Evolutionary conservation across 2,113 vertebrate species (phyloP), one percentile per base, ranked within the genome.

Genomic region (Arenaria interpres): DNA sequence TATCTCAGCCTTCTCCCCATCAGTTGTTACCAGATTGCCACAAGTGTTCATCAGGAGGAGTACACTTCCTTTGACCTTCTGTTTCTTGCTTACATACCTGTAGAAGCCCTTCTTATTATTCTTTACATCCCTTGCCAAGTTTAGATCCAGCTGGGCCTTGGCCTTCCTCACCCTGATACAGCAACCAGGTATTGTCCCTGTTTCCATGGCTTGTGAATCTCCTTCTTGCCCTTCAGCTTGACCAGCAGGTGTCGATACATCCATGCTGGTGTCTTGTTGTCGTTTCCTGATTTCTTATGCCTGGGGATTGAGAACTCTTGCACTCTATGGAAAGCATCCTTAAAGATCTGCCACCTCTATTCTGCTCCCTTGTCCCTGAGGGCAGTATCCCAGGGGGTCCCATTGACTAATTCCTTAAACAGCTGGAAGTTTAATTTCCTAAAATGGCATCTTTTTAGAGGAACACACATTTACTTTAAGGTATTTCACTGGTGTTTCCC

Each of bases 291-390:
- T 45, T 19, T 45, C 39, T 45, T 45, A 56, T 13, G 21, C 39
- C 7, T 30, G 15, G 11, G 11, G 14, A 41, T 10, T 2, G 2
- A 41, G 22, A 28, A 9, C 9, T 59, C 20, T 76, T 67, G 43
- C 0, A 0, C 24, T 50, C 15, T 76, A 5, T 12, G 11, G 8
- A 54, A 74, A 25, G 6, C 2, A 5, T 46, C 39, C 33, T 54
- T 37, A 32, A 53, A 60, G 9, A 37, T 32, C 33, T 81, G 39
- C 41, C 27, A 39, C 7, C 14, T 56, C 22, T 39, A 3, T 56
- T 66, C 23, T 66, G 11, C 25, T 54, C 16, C 23, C 11, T 71
- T 64, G 39, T 13, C 30, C 12, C 10, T 54, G 17, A 37, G 10
- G 4, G 22, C 22, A 45, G 39, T 64, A 54, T 54, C 33, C 7